Evolutionary conservation across 2,888 invertebrate genomes (phyloP).

Genomic region (Drosophila atripex): DNA sequence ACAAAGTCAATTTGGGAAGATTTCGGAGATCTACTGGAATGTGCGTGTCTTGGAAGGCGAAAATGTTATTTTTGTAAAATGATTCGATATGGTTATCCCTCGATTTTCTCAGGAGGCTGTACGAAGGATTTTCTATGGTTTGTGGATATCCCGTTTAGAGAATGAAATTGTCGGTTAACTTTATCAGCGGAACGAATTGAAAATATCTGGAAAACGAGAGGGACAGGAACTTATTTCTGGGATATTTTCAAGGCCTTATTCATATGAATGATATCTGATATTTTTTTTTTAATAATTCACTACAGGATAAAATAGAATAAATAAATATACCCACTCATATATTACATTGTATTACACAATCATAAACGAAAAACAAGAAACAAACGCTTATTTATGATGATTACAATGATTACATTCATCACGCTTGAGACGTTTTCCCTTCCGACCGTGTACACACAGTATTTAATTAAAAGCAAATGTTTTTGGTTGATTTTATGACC

Average conservation of each 20-base stretch:
- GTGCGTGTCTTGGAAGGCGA: constrained; percentile 29
- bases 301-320: no score
- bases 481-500: constrained; percentile 70
- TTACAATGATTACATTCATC: constrained; percentile 28
- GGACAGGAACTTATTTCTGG: no score
- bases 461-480: constrained; percentile 78
- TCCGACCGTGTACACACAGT: constrained; percentile 20
- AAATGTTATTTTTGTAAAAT: constrained; percentile 33
- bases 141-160: constrained; percentile 25
- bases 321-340: neutral
- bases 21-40: constrained; percentile 31
- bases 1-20: constrained; percentile 71
- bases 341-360: neutral
- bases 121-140: constrained; percentile 60
- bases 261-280: no score
- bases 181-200: constrained; percentile 24
- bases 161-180: constrained; percentile 28
- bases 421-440: neutral
- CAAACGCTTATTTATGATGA: constrained; percentile 32
- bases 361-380: neutral
- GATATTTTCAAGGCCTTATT: neutral
- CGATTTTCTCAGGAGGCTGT: constrained; percentile 32
- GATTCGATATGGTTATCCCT: constrained; percentile 65
- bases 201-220: neutral
- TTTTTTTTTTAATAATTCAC: no score